Evolutionary conservation across 1,140 invertebrate species (phyloP).

Genomic region (Glossosoma conforme): DNA sequence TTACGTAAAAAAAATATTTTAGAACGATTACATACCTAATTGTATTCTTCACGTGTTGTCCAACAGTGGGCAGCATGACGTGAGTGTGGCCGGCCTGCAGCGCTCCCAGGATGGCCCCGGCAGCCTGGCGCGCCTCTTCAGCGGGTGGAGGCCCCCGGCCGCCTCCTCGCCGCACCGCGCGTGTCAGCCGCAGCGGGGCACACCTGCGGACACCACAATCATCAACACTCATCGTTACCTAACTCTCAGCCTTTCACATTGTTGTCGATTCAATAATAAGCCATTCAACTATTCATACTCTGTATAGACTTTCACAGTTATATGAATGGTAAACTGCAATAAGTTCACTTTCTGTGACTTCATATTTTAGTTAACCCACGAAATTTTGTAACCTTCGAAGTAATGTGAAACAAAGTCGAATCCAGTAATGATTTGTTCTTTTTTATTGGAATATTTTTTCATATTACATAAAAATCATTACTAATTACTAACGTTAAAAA

Average conservation of each 20-base stretch:
- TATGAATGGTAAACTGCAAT: no score
- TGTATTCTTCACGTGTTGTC: conserved; percentile 28
- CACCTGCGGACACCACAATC: conserved; percentile 18
- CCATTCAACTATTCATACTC: neutral
- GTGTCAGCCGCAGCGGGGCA: conserved; percentile 11
- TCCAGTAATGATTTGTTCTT: no score
- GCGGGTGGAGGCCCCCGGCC: conserved; percentile 9
- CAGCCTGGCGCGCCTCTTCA: conserved; percentile 21
- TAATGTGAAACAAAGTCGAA: no score
- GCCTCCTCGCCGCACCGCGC: conserved; percentile 9
- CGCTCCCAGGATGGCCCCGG: conserved; percentile 21
- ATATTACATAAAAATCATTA: no score
- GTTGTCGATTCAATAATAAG: neutral
- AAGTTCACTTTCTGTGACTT: no score
- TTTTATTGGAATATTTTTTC: no score
- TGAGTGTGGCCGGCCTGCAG: conserved; percentile 16
- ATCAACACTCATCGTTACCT: no score
- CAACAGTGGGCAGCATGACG: conserved; percentile 26
- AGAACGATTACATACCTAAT: conserved; percentile 15
- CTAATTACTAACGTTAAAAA: no score
- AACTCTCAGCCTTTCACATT: no score
- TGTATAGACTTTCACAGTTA: neutral
- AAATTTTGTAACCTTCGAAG: no score
- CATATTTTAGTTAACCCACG: no score
- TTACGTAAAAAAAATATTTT: no score